Evolutionary conservation across 2,888 invertebrate species (phyloP).

Genomic region (Hyppa rectilinea): DNA sequence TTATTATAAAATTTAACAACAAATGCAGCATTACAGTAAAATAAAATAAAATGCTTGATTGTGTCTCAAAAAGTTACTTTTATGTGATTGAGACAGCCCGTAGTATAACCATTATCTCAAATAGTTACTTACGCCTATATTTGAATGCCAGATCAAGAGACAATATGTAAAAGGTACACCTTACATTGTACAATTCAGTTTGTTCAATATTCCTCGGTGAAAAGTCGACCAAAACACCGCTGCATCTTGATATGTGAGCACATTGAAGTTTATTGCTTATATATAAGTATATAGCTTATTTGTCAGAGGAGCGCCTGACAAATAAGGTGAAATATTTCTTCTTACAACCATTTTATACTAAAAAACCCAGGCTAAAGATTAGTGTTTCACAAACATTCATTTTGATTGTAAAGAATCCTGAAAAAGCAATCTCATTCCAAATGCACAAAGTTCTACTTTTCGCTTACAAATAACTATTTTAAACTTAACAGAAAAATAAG

Average conservation of each 20-base stretch:
- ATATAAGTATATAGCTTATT: too few relatives aligned
- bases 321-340: slow-evolving; percentile 17
- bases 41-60: too few relatives aligned
- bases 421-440: background rate
- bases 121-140: too few relatives aligned
- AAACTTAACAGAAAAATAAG: slow-evolving; percentile 1
- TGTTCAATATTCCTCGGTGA: slow-evolving; percentile 23
- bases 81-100: too few relatives aligned
- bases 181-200: slow-evolving; percentile 18
- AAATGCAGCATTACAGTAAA: too few relatives aligned
- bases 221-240: background rate
- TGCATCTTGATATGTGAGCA: background rate
- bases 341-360: background rate
- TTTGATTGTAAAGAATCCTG: background rate
- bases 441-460: slow-evolving; percentile 3
- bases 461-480: background rate
- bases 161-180: too few relatives aligned
- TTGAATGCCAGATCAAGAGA: too few relatives aligned
- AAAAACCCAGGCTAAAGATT: background rate
- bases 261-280: too few relatives aligned
- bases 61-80: too few relatives aligned
- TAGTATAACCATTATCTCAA: too few relatives aligned
- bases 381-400: slow-evolving; percentile 1
- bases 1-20: too few relatives aligned
- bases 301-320: too few relatives aligned